phyloP scores from a whole-genome alignment of 1,140 invertebrate species.

The Cotesia glomerata region DNA sequence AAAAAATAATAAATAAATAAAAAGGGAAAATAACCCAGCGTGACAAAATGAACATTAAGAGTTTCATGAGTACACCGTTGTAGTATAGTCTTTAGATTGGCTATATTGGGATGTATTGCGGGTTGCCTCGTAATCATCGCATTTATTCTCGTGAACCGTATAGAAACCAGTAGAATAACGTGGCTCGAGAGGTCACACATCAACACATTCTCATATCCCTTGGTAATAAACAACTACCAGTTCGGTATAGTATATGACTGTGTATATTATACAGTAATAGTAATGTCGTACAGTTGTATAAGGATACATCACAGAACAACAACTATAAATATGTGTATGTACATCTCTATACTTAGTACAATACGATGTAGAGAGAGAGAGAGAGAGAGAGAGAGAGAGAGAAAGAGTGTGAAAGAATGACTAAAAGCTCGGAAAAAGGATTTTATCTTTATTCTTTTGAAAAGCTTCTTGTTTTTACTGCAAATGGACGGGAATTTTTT shows the following conservation, averaged over 20 bases:
- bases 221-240: background rate
- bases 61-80: background rate
- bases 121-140: background rate
- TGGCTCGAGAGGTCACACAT: background rate
- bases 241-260: too few relatives aligned
- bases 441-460: background rate
- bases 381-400: too few relatives aligned
- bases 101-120: slow-evolving; percentile 10
- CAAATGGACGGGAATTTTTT: slow-evolving; percentile 6
- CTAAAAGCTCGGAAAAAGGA: background rate
- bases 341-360: background rate
- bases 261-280: too few relatives aligned
- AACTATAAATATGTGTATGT: too few relatives aligned
- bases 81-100: background rate
- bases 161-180: background rate
- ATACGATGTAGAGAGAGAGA: background rate
- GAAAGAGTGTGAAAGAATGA: background rate
- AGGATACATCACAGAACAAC: too few relatives aligned
- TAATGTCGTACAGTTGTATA: background rate
- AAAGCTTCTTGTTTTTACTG: slow-evolving; percentile 4
- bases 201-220: background rate
- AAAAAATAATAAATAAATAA: too few relatives aligned
- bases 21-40: too few relatives aligned
- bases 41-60: background rate
- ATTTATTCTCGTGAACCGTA: slow-evolving; percentile 7